These are phyloP conservation scores for Drymodes brunneopygia DNA, from an alignment of 2,113 vertebrate species.

Conservation along the genomic window DNA sequence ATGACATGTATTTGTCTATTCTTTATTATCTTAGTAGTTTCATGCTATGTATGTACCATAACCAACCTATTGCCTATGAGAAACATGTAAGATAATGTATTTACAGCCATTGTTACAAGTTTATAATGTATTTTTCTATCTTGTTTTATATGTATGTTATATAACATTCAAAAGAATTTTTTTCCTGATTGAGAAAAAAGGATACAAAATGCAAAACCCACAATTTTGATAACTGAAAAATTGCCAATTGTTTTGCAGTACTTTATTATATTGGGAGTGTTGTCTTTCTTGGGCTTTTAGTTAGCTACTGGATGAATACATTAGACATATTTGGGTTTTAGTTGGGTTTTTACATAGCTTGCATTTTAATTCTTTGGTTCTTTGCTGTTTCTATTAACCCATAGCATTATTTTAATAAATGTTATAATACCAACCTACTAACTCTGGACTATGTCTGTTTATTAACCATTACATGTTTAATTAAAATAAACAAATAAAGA, in stretches of 20 bases:
- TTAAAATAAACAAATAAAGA: conserved; percentile 79
- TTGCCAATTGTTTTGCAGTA: conserved; percentile 87
- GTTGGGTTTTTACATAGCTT: conserved; percentile 90
- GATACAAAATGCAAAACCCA: conserved; percentile 82
- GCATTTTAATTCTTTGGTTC: conserved; percentile 93
- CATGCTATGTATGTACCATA: conserved; percentile 85
- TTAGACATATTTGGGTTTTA: conserved; percentile 83
- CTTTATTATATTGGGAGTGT: conserved; percentile 83
- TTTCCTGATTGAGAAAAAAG: conserved; percentile 91
- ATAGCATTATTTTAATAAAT: conserved; percentile 97
- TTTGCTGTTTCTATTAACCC: conserved; percentile 90
- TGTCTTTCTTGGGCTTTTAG: conserved; percentile 84
- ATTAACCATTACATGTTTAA: conserved; percentile 92
- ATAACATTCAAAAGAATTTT: conserved; percentile 96
- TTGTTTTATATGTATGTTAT: conserved; percentile 98
- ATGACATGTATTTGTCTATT: conserved; percentile 80
- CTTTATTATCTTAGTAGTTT: conserved; percentile 79
- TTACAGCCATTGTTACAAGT: conserved; percentile 98
- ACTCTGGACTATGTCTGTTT: conserved; percentile 93
- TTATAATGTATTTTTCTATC: conserved; percentile 99
- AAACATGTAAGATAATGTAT: conserved; percentile 90
- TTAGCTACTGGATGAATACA: conserved; percentile 83
- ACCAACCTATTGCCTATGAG: conserved; percentile 90
- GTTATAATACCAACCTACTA: conserved; percentile 97
- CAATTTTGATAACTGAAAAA: conserved; percentile 85